Base-by-base conservation (phyloP, 2,797 vertebrate genomes). In the Danio kyathit region DNA sequence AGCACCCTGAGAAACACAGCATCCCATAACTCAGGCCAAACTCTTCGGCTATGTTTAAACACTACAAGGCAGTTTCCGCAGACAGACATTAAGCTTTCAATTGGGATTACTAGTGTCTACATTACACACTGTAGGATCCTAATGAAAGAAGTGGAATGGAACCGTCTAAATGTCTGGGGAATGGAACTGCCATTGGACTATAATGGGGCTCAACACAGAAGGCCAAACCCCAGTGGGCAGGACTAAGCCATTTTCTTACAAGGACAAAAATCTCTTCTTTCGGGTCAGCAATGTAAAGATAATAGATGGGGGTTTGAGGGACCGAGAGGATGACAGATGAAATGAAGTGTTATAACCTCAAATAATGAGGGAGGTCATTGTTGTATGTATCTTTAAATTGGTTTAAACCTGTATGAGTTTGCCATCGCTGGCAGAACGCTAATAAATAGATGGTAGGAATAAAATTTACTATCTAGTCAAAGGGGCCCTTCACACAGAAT, bases 91-190 rank as follows among this genome's bases (percentile, higher is more conserved):
- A 11, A n/a, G 19, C 14, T 57, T 65, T 57, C 13, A 66, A 66
- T 51, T 71, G 16, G 4, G 29, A 40, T 71, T 54, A 54, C n/a
- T 43, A 71, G 13, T 52, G 29, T 41, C 19, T 63, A 19, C 7
- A 52, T 41, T 52, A 51, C 61, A n/a, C 38, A 29, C 38, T 29
- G 21, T 49, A 40, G 44, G 57, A 61, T 52, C 60, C 13, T 54
- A 44, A 76, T 76, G 51, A 76, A 76, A 76, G 13, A 51, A 56
- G 13, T 46, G 19, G 14, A 57, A 66, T 56, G 74, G 21, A 67
- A 76, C 49, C 46, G 51, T 17, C 17, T 12, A 65, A 51, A 76
- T 64, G 56, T 13, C 74, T 66, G 63, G 13, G 63, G 51, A 57
- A 57, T 38, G 66, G 21, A 77, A 38, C 19, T 6, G 14, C 19